A percentile compares a stretch with the other conserved stretches of the same genome.
Conservation (phyloP, 2,888 invertebrate genomes). For the Lacanobia wlatinum region DNA sequence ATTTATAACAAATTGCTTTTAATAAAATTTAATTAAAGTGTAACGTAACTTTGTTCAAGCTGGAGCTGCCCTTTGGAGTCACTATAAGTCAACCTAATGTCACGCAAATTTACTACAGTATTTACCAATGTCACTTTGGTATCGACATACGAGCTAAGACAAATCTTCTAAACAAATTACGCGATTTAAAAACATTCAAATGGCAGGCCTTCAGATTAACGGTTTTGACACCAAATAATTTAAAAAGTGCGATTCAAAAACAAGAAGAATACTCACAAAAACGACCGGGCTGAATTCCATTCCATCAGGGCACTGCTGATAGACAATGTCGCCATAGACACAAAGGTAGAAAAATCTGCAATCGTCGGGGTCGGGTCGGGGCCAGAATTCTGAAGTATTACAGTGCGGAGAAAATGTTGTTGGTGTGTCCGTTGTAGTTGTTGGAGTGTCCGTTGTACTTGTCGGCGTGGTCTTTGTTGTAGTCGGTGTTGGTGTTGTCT, state of each 20-base stretch:
- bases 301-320: constrained; percentile 14
- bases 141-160: no score
- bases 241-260: neutral
- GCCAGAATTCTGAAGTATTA: neutral
- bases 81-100: no score
- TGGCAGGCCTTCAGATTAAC: no score
- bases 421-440: neutral
- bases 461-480: neutral
- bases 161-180: no score
- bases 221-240: no score
- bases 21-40: no score
- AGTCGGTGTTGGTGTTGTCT: neutral
- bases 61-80: no score
- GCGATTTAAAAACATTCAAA: no score
- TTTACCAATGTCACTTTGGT: no score
- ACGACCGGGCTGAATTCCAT: constrained; percentile 14
- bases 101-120: no score
- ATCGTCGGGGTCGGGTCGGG: neutral
- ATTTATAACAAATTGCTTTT: no score
- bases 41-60: no score
- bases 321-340: neutral
- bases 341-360: constrained; percentile 34
- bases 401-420: neutral
- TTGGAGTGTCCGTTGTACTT: neutral
- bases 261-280: constrained; percentile 14